Conservation (phyloP, 2,888 invertebrate species). For the Rhogogaster chlorosoma region DNA sequence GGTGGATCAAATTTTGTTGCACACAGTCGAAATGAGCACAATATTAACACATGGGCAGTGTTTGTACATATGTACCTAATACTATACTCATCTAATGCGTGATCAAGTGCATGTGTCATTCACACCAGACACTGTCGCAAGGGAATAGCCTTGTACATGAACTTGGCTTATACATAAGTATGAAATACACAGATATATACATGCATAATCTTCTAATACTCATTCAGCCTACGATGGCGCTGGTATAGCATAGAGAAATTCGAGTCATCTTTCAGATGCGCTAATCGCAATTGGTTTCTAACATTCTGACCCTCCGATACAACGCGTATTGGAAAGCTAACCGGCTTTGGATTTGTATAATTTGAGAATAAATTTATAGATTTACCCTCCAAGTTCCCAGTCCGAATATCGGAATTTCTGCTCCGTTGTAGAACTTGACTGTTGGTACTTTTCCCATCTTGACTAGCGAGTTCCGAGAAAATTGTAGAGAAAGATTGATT, state of each 20-base stretch:
- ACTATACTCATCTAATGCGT: not conserved
- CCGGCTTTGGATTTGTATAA: not conserved
- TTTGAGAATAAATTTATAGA: not conserved
- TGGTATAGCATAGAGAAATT: not conserved
- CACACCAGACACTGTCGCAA: too few species aligned
- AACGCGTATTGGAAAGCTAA: not conserved
- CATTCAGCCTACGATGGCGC: not conserved
- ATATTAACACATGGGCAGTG: too few species aligned
- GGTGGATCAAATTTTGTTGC: not conserved
- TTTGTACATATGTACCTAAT: too few species aligned
- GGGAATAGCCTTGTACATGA: not conserved
- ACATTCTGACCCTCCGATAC: not conserved
- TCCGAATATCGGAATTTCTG: conserved; percentile 73
- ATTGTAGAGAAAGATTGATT: not conserved
- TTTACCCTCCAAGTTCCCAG: conserved; percentile 76
- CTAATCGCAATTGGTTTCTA: not conserved
- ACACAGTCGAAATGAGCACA: not conserved
- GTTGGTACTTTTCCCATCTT: conserved; percentile 55
- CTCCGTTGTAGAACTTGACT: conserved; percentile 69
- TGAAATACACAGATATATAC: not conserved
- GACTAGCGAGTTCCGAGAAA: too few species aligned
- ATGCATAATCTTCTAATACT: not conserved
- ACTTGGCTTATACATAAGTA: not conserved
- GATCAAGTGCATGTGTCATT: not conserved
- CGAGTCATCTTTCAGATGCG: not conserved